These are phyloP conservation scores for Lates calcarifer DNA, from an alignment of 2,113 vertebrate genomes.

Conservation along the genomic window DNA sequence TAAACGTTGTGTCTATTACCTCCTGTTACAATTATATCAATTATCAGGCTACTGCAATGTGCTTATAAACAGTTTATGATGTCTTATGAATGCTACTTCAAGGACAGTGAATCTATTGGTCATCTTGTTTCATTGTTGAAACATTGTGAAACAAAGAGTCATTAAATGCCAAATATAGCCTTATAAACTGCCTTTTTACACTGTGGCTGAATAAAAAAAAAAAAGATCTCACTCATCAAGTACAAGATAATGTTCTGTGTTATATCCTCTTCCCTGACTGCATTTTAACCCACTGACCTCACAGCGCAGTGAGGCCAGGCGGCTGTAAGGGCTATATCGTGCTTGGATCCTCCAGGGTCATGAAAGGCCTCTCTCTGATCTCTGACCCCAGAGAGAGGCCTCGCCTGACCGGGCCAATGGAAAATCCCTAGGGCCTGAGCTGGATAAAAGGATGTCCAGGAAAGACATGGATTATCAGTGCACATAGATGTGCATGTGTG, in stretches of 20 bases:
- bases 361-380: conserved; percentile 71
- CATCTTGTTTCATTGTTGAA: conserved; percentile 3
- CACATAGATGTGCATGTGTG: not conserved
- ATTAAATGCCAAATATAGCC: conserved; percentile 3
- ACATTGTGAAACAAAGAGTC: not conserved
- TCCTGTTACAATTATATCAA: conserved; percentile 13
- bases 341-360: conserved; percentile 68
- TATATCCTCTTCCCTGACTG: conserved; percentile 47
- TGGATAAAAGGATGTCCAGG: conserved; percentile 79
- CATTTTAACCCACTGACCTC: conserved; percentile 51
- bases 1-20: conserved; percentile 14
- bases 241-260: conserved; percentile 37
- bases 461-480: conserved; percentile 69
- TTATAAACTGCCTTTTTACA: not conserved
- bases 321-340: conserved; percentile 33
- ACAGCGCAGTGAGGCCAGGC: conserved; percentile 14
- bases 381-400: conserved; percentile 75
- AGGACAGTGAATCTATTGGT: conserved; percentile 15
- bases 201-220: conserved; percentile 3
- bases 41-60: not conserved
- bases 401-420: conserved; percentile 55
- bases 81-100: conserved; percentile 9
- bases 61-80: conserved; percentile 34
- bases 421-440: conserved; percentile 75
- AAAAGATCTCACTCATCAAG: not conserved